phyloP scores from a whole-genome alignment of 2,113 vertebrate species.

The Bufo bufo region DNA sequence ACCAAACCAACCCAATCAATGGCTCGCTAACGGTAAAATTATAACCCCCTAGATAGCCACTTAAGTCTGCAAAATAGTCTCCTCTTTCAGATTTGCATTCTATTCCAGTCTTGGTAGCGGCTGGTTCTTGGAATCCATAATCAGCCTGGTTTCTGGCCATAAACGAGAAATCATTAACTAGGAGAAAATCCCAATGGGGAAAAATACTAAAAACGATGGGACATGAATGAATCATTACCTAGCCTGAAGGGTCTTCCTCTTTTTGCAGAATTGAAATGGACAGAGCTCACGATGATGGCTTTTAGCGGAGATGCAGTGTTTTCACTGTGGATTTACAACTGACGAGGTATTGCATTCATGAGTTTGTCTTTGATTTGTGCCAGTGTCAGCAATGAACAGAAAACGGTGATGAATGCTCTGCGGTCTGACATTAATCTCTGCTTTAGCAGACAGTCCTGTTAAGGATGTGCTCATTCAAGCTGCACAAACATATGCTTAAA shows the following conservation, averaged over 20 bases:
- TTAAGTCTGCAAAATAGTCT: conserved; percentile 59
- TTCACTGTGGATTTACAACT: conserved; percentile 55
- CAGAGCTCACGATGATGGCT: conserved; percentile 49
- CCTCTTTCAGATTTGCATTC: conserved; percentile 64
- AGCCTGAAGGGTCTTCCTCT: conserved; percentile 43
- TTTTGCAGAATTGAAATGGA: conserved; percentile 53
- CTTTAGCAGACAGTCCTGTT: conserved; percentile 56
- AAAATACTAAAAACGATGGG: conserved; percentile 18
- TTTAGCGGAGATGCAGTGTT: conserved; percentile 48
- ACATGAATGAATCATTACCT: conserved; percentile 42
- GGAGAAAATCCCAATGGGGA: conserved; percentile 22
- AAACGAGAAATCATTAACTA: conserved; percentile 39
- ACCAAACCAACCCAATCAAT: conserved; percentile 82
- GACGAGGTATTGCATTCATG: conserved; percentile 55
- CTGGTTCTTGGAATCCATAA: conserved; percentile 64
- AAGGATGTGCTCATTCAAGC: conserved; percentile 50
- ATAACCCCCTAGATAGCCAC: conserved; percentile 75
- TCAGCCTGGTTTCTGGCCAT: conserved; percentile 58
- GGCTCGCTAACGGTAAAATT: conserved; percentile 77
- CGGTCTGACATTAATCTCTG: conserved; percentile 51
- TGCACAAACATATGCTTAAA: conserved; percentile 57
- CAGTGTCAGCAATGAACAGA: conserved; percentile 57
- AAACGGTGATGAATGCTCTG: conserved; percentile 55
- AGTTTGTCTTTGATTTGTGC: conserved; percentile 57
- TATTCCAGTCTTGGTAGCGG: conserved; percentile 73